Evolutionary conservation across 2,113 vertebrate genomes (phyloP), one percentile per base, ranked within the genome.

Genomic region (Empidonax traillii): DNA sequence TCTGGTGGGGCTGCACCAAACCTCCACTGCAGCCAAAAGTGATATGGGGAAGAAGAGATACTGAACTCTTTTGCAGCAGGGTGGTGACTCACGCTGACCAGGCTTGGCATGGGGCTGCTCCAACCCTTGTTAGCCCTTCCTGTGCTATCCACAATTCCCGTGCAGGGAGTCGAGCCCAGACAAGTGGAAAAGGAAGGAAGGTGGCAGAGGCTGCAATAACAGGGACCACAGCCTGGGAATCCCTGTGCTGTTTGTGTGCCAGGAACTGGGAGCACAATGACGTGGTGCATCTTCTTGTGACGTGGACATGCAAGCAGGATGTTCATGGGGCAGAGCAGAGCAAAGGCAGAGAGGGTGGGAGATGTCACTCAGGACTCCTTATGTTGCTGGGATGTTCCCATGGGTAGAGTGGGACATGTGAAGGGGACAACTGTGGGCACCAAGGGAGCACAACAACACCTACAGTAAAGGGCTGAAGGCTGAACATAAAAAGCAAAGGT

Each of bases 61-160:
- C 4, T 0, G 0, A 88, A 31, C 18, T 24, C 9, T 35, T 72
- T 52, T 0, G 3, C 58, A 56, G 22, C 2, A 59, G 58, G 58
- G 23, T 37, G 58, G 56, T 59, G 58, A 37, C 58, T 35, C 56
- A 37, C 37, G n/a, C 35, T 49, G 68, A 49, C 55, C 4, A 14
- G 61, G 41, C 24, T 58, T 6, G 37, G n/a, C 1, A 2, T 39
- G 52, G 31, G 35, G 65, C 49, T 41, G 16, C 14, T 74, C 69
- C 51, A 53, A 67, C 18, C 39, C 35, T 37, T 1, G 0, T 1
- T 11, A 51, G 19, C 41, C 68, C 14, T 49, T 46, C 39, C 49
- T 43, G 73, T 11, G n/a, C 43, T 9, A 14, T 56, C 65, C 85
- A 21, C 18, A 47, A 6, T 16, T 66, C 20, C 72, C 49, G 39